These are phyloP conservation scores for Diorhabda elongata DNA, from an alignment of 1,140 invertebrate species.

Conservation along the genomic window DNA sequence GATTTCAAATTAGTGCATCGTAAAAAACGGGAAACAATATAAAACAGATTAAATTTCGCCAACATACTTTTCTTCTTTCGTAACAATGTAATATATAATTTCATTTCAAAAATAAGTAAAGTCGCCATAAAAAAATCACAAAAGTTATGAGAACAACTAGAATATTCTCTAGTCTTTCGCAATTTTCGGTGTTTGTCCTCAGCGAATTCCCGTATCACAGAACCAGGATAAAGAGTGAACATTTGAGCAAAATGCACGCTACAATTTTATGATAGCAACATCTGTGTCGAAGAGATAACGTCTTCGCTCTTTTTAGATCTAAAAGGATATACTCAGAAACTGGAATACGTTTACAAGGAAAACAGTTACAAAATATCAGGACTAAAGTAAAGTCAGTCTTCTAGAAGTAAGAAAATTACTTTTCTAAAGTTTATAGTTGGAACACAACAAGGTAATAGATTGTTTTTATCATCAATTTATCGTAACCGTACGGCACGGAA, in stretches of 20 bases:
- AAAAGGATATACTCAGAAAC: slow-evolving; percentile 11
- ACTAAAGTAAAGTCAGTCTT: not conserved
- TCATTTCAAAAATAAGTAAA: not conserved
- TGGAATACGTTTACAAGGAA: slow-evolving; percentile 10
- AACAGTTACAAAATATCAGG: slow-evolving; percentile 4
- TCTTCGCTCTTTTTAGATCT: slow-evolving; percentile 7
- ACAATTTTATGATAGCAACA: slow-evolving; percentile 17
- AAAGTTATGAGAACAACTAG: slow-evolving; percentile 1
- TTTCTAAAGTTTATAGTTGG: not conserved
- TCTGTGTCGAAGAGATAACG: slow-evolving; percentile 18
- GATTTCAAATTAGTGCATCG: no score
- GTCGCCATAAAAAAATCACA: not conserved
- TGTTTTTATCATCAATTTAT: not conserved
- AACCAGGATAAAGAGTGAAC: slow-evolving; percentile 18
- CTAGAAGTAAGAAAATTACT: slow-evolving; percentile 1
- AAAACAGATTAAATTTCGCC: no score
- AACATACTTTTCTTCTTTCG: no score
- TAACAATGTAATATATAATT: no score
- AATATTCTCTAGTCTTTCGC: not conserved
- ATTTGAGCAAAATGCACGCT: slow-evolving; percentile 13
- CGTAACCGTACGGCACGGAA: no score
- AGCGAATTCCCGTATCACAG: not conserved
- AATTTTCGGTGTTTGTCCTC: not conserved
- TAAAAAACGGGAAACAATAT: no score
- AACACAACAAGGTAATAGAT: not conserved